Evolutionary conservation across 2,888 invertebrate genomes (phyloP).

Genomic region (Lepidocyrtoides sp.): DNA sequence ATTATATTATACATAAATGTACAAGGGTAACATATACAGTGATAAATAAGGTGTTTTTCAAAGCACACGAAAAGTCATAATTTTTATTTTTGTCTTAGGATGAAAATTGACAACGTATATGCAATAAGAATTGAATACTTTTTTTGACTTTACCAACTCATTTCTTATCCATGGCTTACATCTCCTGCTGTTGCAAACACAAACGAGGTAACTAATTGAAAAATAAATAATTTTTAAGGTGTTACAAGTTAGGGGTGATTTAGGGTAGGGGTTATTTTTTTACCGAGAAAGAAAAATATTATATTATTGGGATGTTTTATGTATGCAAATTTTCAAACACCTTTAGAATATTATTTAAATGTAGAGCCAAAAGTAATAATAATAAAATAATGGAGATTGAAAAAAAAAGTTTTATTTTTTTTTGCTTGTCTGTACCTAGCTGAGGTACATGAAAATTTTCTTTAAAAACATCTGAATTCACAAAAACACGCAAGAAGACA

Average conservation of each 20-base stretch:
- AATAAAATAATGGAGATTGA: not conserved
- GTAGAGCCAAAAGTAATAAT: not conserved
- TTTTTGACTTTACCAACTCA: not conserved
- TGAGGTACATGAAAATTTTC: not conserved
- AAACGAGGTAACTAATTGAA: slow-evolving; percentile 29
- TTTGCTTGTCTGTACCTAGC: too few relatives aligned
- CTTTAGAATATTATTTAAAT: not conserved
- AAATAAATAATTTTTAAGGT: slow-evolving; percentile 40
- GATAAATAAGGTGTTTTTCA: slow-evolving; percentile 35
- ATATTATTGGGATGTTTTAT: slow-evolving; percentile 1
- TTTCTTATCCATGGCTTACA: not conserved
- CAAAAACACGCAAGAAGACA: slow-evolving; percentile 25
- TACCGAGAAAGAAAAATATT: not conserved
- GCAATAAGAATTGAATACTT: slow-evolving; percentile 31
- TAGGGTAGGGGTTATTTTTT: slow-evolving; percentile 1
- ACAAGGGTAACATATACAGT: not conserved
- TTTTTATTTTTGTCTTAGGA: slow-evolving; percentile 44
- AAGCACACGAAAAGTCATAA: slow-evolving; percentile 34
- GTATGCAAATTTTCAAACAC: slow-evolving; percentile 36
- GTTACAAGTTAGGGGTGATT: slow-evolving; percentile 9
- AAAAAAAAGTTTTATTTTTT: too few relatives aligned
- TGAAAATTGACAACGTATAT: slow-evolving; percentile 30
- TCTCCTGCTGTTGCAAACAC: not conserved
- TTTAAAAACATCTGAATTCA: not conserved
- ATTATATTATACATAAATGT: not conserved